Evolutionary conservation across 1,140 invertebrate species (phyloP).

Genomic region (Centruroides vittatus): DNA sequence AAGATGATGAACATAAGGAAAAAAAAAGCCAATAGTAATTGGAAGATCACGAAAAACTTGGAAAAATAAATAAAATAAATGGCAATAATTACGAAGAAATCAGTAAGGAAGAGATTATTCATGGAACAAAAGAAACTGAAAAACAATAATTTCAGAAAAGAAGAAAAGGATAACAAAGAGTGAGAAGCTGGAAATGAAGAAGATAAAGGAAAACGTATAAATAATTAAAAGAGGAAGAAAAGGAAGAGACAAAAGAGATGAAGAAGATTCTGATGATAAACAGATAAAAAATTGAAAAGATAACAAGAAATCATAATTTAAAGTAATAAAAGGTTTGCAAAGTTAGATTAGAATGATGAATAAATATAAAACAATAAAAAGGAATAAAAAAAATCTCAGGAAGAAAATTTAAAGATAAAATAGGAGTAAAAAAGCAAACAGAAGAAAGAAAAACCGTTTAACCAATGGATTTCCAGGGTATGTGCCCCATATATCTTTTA

Average conservation of each 20-base stretch:
- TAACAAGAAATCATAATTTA: too few species aligned
- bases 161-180: not conserved
- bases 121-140: too few species aligned
- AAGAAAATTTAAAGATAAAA: not conserved
- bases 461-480: too few species aligned
- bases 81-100: too few species aligned
- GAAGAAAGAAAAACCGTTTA: not conserved
- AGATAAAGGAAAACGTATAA: too few species aligned
- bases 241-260: not conserved
- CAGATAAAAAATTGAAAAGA: too few species aligned
- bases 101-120: too few species aligned
- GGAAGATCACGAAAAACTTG: too few species aligned
- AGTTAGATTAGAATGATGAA: not conserved
- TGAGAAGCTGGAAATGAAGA: too few species aligned
- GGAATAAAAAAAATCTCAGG: not conserved
- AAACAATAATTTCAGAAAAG: not conserved
- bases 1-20: not conserved
- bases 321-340: too few species aligned
- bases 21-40: not conserved
- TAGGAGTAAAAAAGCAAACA: not conserved
- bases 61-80: too few species aligned
- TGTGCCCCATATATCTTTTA: too few species aligned
- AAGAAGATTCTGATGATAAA: not conserved
- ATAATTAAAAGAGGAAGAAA: not conserved
- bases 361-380: not conserved